These are phyloP conservation scores for Cheilosia vulpina DNA, from an alignment of 2,888 invertebrate species.

Conservation along the genomic window DNA sequence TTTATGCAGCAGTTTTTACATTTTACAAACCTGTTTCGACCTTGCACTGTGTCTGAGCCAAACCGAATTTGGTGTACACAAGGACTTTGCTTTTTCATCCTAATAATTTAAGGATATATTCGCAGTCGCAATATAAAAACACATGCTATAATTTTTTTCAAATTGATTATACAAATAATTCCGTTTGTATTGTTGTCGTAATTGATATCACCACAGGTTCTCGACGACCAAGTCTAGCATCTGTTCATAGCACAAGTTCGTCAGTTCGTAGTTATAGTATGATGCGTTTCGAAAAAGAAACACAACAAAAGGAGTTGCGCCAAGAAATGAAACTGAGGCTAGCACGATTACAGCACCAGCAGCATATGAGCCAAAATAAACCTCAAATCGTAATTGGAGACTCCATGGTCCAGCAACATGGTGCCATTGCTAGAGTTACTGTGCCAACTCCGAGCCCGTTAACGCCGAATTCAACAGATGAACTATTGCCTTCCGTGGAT, in stretches of 20 bases:
- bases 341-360: slow-evolving; percentile 87
- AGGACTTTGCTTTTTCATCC: slow-evolving; percentile 18
- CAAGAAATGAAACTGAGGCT: slow-evolving; percentile 90
- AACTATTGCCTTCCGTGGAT: slow-evolving; percentile 91
- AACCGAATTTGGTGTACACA: background rate
- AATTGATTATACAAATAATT: slow-evolving; percentile 5
- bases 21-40: background rate
- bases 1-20: background rate
- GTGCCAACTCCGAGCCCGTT: slow-evolving; percentile 89
- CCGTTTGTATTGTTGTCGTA: slow-evolving; percentile 15
- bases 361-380: slow-evolving; percentile 85
- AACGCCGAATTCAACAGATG: slow-evolving; percentile 93
- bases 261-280: slow-evolving; percentile 93
- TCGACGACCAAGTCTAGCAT: slow-evolving; percentile 93
- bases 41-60: background rate
- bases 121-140: slow-evolving; percentile 18
- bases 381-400: slow-evolving; percentile 84
- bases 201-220: slow-evolving; percentile 86
- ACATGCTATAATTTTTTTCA: background rate
- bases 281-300: slow-evolving; percentile 90
- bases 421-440: slow-evolving; percentile 78
- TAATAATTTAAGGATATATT: slow-evolving; percentile 17
- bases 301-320: slow-evolving; percentile 91
- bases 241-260: slow-evolving; percentile 92
- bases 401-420: slow-evolving; percentile 79